These are phyloP conservation scores for Heloderma charlesbogerti DNA, from an alignment of 2,113 vertebrate genomes.

Conservation along the genomic window DNA sequence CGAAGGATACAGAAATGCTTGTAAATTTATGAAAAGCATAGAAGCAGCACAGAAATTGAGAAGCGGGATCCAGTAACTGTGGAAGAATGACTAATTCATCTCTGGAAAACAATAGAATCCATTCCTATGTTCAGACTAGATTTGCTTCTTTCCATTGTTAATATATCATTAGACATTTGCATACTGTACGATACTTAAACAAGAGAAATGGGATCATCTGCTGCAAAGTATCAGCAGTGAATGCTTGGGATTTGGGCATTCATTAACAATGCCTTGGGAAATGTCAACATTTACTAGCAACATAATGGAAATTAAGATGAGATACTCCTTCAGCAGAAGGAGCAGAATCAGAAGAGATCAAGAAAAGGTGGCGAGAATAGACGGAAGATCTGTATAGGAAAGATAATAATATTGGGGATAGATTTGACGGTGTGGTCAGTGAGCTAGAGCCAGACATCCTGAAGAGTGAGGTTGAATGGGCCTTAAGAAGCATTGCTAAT, in stretches of 20 bases:
- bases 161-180: neutral
- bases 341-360: too few relatives aligned
- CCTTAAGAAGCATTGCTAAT: too few relatives aligned
- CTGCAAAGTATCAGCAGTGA: neutral
- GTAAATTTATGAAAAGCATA: too few relatives aligned
- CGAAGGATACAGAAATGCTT: neutral
- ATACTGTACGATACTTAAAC: neutral
- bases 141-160: neutral
- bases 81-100: neutral
- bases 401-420: too few relatives aligned
- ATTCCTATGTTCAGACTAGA: neutral
- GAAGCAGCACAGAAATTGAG: too few relatives aligned
- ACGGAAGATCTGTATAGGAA: too few relatives aligned
- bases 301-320: neutral
- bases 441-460: too few relatives aligned
- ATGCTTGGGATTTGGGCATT: neutral
- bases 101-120: neutral
- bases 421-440: too few relatives aligned
- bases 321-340: neutral
- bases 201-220: neutral
- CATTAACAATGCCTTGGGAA: neutral
- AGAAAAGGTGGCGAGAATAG: too few relatives aligned
- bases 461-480: too few relatives aligned
- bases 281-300: neutral
- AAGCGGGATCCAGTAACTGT: too few relatives aligned